Base-by-base conservation (phyloP, 2,113 vertebrate species). In the Hemichromis elongatus region DNA sequence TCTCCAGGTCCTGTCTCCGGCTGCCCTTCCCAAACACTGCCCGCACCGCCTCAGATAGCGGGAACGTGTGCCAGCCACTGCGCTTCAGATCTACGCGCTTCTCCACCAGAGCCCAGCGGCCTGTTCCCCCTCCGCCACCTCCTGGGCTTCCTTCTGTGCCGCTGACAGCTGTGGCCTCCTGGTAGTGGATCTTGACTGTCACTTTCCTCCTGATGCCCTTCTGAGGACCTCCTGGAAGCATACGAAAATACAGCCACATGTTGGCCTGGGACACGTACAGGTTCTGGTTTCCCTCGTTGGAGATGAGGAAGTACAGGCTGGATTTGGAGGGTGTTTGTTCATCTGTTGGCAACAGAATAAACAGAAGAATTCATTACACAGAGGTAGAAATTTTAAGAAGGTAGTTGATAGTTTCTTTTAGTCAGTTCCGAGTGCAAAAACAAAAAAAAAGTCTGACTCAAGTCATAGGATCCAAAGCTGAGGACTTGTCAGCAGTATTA, bases 21-120 rank as follows among this genome's bases (percentile, higher is more conserved):
- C 96, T 96, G 10, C 97, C 98, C 42, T 96, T 97, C 56, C 96
- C 97, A 30, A 99, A 97, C 83, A 97, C 95, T 37, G 97, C 95
- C 84, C 98, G 97, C 90, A 99, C 96, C 0, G 98, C 97, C 79
- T 98, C 98, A 0, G 98, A 98, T 90, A 99, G 95, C 0, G 98
- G 98, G 94, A 99, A 98, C 10, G 98, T 99, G 77, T 99, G 99
- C 99, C 99, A 99, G 90, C 98, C 98, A 5, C 98, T 99, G 91
- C 98, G 97, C 90, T 98, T 99, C 91, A 99, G 96, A 85, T 99
- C 98, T 87, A 99, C 97, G 13, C 97, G 97, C 94, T 99, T 99
- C 95, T 99, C 98, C 89, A 99, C 97, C 93, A 97, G 89, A 30
- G 94, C 95, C 98, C 97, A 98, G 90, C 95, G 96, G 42, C 96